Evolutionary conservation across 2,797 vertebrate genomes (phyloP).

Genomic region (Pantherophis vulpinus): DNA sequence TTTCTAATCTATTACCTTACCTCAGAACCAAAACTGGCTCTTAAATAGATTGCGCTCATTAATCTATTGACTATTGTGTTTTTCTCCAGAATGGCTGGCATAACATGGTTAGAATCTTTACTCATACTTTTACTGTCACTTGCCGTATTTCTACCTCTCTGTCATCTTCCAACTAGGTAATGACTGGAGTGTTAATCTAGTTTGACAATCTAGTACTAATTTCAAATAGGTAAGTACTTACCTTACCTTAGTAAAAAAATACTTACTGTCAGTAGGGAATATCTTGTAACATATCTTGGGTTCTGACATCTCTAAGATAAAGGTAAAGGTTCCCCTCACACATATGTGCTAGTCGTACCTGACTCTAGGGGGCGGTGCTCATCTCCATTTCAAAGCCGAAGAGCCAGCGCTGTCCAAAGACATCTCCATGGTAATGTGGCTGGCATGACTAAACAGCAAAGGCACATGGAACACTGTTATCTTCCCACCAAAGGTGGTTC

Average conservation of each 20-base stretch:
- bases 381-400: no score
- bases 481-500: no score
- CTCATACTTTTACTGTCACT: not conserved
- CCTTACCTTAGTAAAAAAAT: not conserved
- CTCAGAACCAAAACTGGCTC: not conserved
- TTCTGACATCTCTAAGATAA: not conserved
- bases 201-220: not conserved
- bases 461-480: no score
- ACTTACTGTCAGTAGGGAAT: not conserved
- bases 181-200: not conserved
- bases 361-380: no score
- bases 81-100: not conserved
- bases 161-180: not conserved
- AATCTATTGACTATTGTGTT: not conserved
- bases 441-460: no score
- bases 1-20: not conserved
- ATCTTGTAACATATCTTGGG: not conserved
- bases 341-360: no score
- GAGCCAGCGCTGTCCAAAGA: no score
- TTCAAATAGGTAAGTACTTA: not conserved
- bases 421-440: no score
- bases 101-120: not conserved
- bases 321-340: no score
- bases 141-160: not conserved
- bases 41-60: not conserved